phyloP scores from a whole-genome alignment of 2,888 invertebrate species.

The Creontiades dilutus region DNA sequence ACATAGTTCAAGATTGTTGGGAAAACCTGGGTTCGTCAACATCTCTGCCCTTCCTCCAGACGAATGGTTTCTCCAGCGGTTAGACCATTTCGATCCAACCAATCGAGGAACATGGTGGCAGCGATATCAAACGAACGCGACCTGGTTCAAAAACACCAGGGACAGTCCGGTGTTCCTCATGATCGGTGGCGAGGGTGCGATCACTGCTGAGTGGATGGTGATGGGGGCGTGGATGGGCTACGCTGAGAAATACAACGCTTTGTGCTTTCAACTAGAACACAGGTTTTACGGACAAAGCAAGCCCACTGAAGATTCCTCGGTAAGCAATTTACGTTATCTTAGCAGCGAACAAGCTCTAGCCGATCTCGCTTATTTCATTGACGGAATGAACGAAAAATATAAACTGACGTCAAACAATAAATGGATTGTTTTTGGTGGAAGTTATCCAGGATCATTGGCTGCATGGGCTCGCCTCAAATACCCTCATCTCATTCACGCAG shows the following conservation, averaged over 20 bases:
- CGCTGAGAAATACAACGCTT: too few species aligned
- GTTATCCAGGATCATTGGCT: conserved; percentile 93
- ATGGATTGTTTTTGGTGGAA: too few species aligned
- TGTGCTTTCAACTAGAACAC: conserved; percentile 95
- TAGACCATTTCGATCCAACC: conserved; percentile 91
- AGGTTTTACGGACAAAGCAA: conserved; percentile 95
- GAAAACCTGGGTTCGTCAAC: not conserved
- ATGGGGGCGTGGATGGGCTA: too few species aligned
- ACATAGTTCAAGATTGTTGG: not conserved
- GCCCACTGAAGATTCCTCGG: conserved; percentile 90
- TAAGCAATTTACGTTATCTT: conserved; percentile 88
- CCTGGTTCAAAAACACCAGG: conserved; percentile 78
- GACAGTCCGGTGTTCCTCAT: conserved; percentile 92
- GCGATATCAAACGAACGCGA: conserved; percentile 75
- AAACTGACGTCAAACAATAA: too few species aligned
- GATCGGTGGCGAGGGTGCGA: conserved; percentile 96
- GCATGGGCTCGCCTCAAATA: conserved; percentile 95
- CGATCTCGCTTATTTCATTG: too few species aligned
- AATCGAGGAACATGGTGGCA: conserved; percentile 84
- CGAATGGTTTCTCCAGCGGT: too few species aligned
- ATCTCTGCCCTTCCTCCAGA: conserved; percentile 79
- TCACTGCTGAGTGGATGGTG: conserved; percentile 91
- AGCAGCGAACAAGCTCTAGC: conserved; percentile 90
- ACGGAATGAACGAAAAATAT: too few species aligned
- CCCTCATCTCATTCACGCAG: conserved; percentile 90